These are phyloP conservation scores for Catharus bicknelli DNA, from an alignment of 2,113 vertebrate species.

Conservation along the genomic window DNA sequence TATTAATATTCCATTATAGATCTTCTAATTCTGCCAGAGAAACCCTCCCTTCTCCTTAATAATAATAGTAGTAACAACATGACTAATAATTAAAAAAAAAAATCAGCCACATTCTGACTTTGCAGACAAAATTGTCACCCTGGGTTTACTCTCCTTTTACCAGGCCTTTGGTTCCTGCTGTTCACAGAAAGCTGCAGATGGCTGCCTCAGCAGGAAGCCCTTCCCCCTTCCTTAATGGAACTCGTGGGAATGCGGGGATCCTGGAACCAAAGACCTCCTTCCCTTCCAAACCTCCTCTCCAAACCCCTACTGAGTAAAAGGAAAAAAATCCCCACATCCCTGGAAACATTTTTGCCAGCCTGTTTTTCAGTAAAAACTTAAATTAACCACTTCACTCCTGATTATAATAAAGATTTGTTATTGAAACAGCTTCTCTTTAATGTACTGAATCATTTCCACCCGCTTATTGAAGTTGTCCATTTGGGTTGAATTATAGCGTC, in stretches of 20 bases:
- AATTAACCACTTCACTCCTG: constrained; percentile 81
- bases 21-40: constrained; percentile 48
- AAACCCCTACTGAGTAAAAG: constrained; percentile 80
- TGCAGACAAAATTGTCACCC: constrained; percentile 70
- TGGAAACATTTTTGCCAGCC: constrained; percentile 78
- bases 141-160: constrained; percentile 67
- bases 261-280: constrained; percentile 88
- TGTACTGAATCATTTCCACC: constrained; percentile 73
- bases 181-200: constrained; percentile 81
- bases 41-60: constrained; percentile 37
- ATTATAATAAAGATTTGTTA: constrained; percentile 75
- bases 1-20: constrained; percentile 48
- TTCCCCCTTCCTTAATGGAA: constrained; percentile 90
- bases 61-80: constrained; percentile 30
- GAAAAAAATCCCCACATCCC: constrained; percentile 74
- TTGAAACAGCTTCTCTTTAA: constrained; percentile 73
- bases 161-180: constrained; percentile 79
- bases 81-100: not conserved
- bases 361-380: constrained; percentile 74
- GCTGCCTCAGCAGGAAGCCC: constrained; percentile 89
- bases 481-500: constrained; percentile 77
- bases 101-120: constrained; percentile 34
- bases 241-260: constrained; percentile 89
- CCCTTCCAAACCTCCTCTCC: constrained; percentile 90
- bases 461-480: constrained; percentile 73